Evolutionary conservation across 2,888 invertebrate genomes (phyloP).

Genomic region (Neoaliturus tenellus): DNA sequence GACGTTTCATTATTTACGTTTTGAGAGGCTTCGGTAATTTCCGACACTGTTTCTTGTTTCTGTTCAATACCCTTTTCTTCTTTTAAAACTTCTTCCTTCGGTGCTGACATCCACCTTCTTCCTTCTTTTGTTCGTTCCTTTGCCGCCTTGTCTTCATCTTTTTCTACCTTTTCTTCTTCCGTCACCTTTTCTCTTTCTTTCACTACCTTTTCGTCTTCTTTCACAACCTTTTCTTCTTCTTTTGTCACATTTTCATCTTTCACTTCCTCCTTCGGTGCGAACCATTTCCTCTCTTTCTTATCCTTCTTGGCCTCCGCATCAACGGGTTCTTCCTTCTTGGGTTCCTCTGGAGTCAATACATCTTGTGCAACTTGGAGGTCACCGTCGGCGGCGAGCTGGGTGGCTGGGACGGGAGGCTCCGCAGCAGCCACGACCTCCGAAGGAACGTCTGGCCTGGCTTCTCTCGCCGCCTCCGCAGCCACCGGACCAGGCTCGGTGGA

Average conservation of each 20-base stretch:
- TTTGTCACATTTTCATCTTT: not conserved
- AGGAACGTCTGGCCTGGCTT: slow-evolving; percentile 29
- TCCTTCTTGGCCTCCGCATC: slow-evolving; percentile 31
- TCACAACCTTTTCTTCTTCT: not conserved
- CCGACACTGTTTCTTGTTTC: not conserved
- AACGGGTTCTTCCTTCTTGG: slow-evolving; percentile 58
- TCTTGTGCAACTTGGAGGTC: slow-evolving; percentile 62
- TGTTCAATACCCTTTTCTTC: not conserved
- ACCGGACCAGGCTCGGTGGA: not conserved
- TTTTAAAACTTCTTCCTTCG: not conserved
- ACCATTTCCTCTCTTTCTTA: not conserved
- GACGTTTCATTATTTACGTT: not conserved
- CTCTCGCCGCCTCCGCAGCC: not conserved
- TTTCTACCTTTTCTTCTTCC: not conserved
- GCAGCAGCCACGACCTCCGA: not conserved
- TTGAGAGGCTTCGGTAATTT: not conserved
- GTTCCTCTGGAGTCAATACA: slow-evolving; percentile 60
- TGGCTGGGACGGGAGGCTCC: not conserved
- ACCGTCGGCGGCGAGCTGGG: slow-evolving; percentile 48
- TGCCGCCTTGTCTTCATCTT: not conserved
- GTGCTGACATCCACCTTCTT: slow-evolving; percentile 28
- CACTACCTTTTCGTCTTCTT: not conserved
- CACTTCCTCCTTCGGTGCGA: not conserved
- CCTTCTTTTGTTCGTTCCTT: not conserved
- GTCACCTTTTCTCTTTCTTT: not conserved